phyloP scores from a whole-genome alignment of 2,888 invertebrate genomes.

The Leucoma salicis region DNA sequence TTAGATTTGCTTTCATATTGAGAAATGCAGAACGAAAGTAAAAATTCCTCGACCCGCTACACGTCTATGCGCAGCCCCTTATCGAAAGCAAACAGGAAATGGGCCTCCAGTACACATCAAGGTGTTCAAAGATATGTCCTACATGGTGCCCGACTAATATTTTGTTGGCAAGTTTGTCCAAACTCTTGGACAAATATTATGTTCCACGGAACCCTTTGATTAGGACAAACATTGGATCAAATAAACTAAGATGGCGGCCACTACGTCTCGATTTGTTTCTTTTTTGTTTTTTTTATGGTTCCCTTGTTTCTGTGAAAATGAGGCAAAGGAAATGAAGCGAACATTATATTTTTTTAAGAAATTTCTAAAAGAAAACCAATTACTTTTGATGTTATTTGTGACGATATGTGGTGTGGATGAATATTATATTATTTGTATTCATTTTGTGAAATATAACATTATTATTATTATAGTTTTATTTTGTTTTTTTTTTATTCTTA shows the following conservation, averaged over 20 bases:
- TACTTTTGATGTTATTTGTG: too few species aligned
- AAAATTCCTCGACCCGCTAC: conserved; percentile 30
- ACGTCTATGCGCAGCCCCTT: conserved; percentile 42
- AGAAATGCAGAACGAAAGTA: conserved; percentile 26
- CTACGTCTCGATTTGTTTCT: conserved; percentile 23
- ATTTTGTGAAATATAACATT: too few species aligned
- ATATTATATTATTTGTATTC: too few species aligned
- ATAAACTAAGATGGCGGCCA: conserved; percentile 36
- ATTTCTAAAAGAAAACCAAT: too few species aligned
- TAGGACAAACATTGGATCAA: conserved; percentile 37
- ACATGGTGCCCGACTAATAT: conserved; percentile 41
- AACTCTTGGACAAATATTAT: conserved; percentile 24
- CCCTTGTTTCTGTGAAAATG: conserved; percentile 27
- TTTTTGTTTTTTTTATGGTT: conserved; percentile 14
- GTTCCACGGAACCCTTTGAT: conserved; percentile 44
- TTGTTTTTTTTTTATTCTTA: too few species aligned
- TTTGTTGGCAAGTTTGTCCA: conserved; percentile 42
- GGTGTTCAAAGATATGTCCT: conserved; percentile 43
- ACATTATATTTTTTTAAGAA: too few species aligned
- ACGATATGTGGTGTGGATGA: too few species aligned
- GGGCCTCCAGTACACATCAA: conserved; percentile 36
- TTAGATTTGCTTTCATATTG: background rate
- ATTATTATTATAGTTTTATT: too few species aligned
- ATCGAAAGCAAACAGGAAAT: conserved; percentile 55
- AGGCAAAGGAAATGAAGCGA: conserved; percentile 9